phyloP scores from a whole-genome alignment of 2,797 vertebrate species.

The Intellagama lesueurii region DNA sequence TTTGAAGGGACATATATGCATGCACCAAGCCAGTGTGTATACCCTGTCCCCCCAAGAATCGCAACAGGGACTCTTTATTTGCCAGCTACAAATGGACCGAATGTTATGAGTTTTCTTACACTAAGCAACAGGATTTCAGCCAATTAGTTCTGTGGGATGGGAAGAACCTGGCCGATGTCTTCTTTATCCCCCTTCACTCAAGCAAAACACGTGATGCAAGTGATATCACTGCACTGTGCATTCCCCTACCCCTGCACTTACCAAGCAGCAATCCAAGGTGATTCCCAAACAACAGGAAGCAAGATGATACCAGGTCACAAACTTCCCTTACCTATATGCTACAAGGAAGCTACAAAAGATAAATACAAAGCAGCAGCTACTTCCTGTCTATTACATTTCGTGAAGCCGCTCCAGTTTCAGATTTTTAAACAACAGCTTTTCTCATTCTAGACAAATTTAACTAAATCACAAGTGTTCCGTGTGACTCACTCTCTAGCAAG shows the following conservation, averaged over 20 bases:
- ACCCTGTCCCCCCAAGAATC: too few species aligned
- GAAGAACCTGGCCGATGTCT: background rate
- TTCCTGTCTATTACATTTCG: too few species aligned
- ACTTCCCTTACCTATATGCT: background rate
- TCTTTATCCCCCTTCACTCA: background rate
- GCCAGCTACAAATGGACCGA: too few species aligned
- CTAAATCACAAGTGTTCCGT: background rate
- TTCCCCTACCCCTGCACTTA: background rate
- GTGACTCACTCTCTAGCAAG: background rate
- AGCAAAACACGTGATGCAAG: background rate
- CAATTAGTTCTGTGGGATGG: too few species aligned
- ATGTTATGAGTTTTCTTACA: too few species aligned
- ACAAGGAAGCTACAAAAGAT: background rate
- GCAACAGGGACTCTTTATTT: too few species aligned
- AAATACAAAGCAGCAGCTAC: background rate
- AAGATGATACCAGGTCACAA: background rate
- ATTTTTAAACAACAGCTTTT: background rate
- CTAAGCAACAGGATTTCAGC: too few species aligned
- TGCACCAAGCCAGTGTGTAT: too few species aligned
- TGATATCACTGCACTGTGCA: background rate
- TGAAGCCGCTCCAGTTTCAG: background rate
- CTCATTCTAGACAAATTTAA: background rate
- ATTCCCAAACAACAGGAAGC: background rate
- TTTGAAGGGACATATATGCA: too few species aligned
- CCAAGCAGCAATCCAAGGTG: background rate